Base-by-base conservation (phyloP, 2,113 vertebrate species). In the Archilochus colubris region DNA sequence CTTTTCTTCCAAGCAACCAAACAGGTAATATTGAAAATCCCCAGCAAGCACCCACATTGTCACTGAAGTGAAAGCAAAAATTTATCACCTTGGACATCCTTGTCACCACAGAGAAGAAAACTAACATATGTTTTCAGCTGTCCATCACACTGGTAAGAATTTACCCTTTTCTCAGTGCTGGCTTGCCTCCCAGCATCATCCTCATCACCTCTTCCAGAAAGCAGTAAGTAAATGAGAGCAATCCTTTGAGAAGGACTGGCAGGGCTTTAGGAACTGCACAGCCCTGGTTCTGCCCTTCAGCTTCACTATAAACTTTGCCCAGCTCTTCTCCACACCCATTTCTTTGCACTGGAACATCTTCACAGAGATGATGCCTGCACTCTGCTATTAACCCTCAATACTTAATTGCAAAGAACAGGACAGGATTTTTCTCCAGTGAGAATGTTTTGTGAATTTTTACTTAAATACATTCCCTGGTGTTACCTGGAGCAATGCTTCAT, bases 381-480 rank as follows among this genome's bases (percentile, higher is more conserved):
- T 51, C 72, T 23, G 40, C 33, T 7, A 78, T 25, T 6, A 38
- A 50, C 12, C 50, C 40, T 36, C 15, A 61, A 43, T 6, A 28
- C n/a, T 68, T 21, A 10, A 17, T 6, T 25, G 51, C 38, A 58
- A 78, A 28, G 27, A 55, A 54, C 4, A 46, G 67, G 19, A 40
- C 20, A 55, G 27, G 43, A 93, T 53, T 18, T 33, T 25, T 76
- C 59, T 73, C 24, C 33, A 54, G 70, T 1, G 21, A 43, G 53
- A 68, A 50, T 2, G 27, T 6, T 55, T 38, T 5, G 44, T 48
- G 62, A 70, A 31, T 66, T 31, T 61, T 80, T 16, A 75, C 40
- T 2, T 0, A 63, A 82, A 59, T 7, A n/a, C 46, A 7, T 38
- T 61, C 27, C 27, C 25, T 8, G 51, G 11, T 2, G 3, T 31